Conservation (phyloP, 2,888 invertebrate genomes). For the Andrena marginata region DNA sequence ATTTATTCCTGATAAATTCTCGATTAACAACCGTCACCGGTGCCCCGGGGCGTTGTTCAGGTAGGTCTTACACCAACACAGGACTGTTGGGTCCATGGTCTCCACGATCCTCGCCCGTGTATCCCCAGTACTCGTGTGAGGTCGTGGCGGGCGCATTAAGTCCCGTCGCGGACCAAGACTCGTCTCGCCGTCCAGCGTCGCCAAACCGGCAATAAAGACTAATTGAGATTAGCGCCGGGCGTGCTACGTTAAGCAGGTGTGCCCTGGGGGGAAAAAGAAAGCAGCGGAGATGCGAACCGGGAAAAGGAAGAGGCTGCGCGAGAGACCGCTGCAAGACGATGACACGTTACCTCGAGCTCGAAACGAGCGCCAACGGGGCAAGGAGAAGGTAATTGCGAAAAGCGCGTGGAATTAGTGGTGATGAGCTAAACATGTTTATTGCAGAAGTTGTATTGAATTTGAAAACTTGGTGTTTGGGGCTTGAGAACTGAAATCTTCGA, state of each 20-base stretch:
- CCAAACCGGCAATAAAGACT: slow-evolving; percentile 69
- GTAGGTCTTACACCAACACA: slow-evolving; percentile 32
- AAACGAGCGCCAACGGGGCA: not conserved
- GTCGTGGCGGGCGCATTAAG: slow-evolving; percentile 58
- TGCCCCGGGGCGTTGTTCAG: slow-evolving; percentile 37
- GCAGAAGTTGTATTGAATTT: not conserved
- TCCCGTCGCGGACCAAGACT: slow-evolving; percentile 50
- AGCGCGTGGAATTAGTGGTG: no score
- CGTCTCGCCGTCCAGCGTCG: slow-evolving; percentile 60
- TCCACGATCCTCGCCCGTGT: slow-evolving; percentile 7
- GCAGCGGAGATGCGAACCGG: slow-evolving; percentile 11
- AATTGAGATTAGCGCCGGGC: slow-evolving; percentile 71
- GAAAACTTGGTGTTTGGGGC: no score
- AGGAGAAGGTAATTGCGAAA: no score
- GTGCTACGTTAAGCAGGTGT: slow-evolving; percentile 64
- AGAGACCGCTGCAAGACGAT: slow-evolving; percentile 2
- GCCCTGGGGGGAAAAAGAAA: slow-evolving; percentile 21
- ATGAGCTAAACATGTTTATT: not conserved
- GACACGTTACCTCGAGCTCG: slow-evolving; percentile 2
- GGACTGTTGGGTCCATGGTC: not conserved
- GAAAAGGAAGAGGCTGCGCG: not conserved
- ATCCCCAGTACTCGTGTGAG: slow-evolving; percentile 63
- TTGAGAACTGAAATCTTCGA: no score
- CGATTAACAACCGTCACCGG: slow-evolving; percentile 35
- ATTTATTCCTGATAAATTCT: slow-evolving; percentile 56